These are phyloP conservation scores for Xenus cinereus DNA, from an alignment of 2,113 vertebrate genomes.

Conservation along the genomic window DNA sequence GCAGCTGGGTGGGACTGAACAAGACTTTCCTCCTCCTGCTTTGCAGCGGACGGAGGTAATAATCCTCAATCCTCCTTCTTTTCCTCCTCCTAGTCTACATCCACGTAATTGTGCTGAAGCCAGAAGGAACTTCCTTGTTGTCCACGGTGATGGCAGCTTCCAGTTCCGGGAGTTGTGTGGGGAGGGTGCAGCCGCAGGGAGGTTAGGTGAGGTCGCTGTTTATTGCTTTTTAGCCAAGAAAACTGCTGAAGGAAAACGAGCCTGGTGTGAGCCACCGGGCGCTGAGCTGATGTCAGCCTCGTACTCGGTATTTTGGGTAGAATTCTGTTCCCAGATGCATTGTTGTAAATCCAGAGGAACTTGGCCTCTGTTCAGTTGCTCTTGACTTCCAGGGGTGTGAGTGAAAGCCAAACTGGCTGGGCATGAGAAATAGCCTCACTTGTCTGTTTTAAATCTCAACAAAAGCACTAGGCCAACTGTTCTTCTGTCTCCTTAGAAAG, in stretches of 20 bases:
- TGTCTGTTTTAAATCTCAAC: background rate
- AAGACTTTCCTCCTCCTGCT: background rate
- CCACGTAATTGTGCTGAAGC: fast-evolving
- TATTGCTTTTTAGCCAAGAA: background rate
- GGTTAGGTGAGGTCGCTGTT: background rate
- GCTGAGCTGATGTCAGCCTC: background rate
- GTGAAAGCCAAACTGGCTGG: background rate
- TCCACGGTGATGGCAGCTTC: background rate
- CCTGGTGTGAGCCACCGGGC: background rate
- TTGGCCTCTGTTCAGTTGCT: background rate
- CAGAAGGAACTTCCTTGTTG: background rate
- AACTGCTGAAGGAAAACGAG: background rate
- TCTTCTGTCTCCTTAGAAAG: background rate
- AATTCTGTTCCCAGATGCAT: background rate
- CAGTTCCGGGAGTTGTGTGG: fast-evolving
- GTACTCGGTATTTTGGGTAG: background rate
- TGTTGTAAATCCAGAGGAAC: background rate
- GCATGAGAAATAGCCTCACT: background rate
- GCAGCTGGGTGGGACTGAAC: background rate
- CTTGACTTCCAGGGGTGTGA: background rate
- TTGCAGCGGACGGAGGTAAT: background rate
- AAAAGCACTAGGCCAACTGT: background rate
- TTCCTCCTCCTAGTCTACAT: background rate
- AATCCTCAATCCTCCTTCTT: background rate
- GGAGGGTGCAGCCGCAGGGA: fast-evolving